phyloP scores from a whole-genome alignment of 2,797 vertebrate genomes.

The Halcyon smyrnensis region DNA sequence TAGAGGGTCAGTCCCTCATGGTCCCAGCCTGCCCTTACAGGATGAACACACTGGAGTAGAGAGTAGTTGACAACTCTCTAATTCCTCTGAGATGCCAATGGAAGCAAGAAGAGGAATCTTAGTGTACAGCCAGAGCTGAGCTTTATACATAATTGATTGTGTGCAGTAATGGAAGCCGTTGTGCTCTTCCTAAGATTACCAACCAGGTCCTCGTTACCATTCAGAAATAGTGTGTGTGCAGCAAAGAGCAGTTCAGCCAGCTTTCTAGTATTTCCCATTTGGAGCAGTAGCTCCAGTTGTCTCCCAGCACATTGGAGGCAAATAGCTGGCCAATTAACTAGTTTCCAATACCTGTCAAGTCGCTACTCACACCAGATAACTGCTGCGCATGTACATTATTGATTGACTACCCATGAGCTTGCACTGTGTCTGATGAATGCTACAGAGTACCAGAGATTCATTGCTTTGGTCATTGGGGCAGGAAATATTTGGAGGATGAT shows the following conservation, averaged over 20 bases:
- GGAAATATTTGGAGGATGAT: neutral
- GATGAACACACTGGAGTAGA: neutral
- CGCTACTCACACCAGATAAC: neutral
- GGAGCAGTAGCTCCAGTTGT: neutral
- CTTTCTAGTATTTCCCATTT: neutral
- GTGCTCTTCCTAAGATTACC: neutral
- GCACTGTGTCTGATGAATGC: neutral
- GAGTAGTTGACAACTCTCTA: neutral
- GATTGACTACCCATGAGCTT: neutral
- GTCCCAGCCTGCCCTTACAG: neutral
- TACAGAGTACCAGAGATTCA: neutral
- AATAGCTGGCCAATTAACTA: neutral
- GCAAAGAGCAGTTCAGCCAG: neutral
- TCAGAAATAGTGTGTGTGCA: neutral
- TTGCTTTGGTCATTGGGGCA: neutral
- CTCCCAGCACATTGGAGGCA: neutral
- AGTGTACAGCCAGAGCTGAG: neutral
- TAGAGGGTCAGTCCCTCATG: fast-evolving
- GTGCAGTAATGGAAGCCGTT: neutral
- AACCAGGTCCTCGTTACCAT: neutral
- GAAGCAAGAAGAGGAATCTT: neutral
- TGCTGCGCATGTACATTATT: neutral
- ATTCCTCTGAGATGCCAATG: neutral
- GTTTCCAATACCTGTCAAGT: neutral
- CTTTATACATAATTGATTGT: neutral